Percentiles rank a stretch among this genome's conserved stretches.
These are phyloP conservation scores for Trissolcus basalis DNA, from an alignment of 1,140 invertebrate genomes.

Conservation along the genomic window DNA sequence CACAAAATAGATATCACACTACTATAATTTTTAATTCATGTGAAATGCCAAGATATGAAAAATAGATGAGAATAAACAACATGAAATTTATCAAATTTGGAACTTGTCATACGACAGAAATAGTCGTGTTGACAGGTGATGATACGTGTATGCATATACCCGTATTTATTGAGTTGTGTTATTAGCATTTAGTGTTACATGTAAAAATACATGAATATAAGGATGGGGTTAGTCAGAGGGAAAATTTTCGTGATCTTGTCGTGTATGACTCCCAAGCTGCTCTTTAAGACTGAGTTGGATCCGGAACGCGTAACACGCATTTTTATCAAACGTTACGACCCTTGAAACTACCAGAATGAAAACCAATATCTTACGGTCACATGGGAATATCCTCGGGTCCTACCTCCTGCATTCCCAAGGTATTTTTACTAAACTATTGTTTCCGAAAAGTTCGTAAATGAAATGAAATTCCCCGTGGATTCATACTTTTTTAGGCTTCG, in stretches of 20 bases:
- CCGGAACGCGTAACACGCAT: constrained; percentile 75
- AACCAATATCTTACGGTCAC: constrained; percentile 74
- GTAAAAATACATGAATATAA: constrained; percentile 49
- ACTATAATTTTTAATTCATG: no score
- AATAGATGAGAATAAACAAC: no score
- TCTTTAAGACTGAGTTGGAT: constrained; percentile 70
- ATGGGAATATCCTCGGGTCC: constrained; percentile 65
- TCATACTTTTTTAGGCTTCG: no score
- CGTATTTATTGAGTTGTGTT: no score
- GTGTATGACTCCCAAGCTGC: constrained; percentile 71
- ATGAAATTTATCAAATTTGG: no score
- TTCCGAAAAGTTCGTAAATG: constrained; percentile 14
- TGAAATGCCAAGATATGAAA: no score
- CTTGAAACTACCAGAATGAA: constrained; percentile 74
- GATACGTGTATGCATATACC: no score
- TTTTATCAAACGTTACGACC: constrained; percentile 77
- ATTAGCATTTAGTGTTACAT: constrained; percentile 38
- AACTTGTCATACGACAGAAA: no score
- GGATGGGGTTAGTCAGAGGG: constrained; percentile 59
- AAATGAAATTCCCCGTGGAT: constrained; percentile 16
- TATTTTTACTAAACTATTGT: constrained; percentile 38
- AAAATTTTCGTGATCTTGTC: constrained; percentile 75
- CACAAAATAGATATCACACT: no score
- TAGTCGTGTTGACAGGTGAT: no score
- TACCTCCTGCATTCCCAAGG: constrained; percentile 39